Evolutionary conservation across 2,888 invertebrate genomes (phyloP).

Genomic region (Stenodema calcarata): DNA sequence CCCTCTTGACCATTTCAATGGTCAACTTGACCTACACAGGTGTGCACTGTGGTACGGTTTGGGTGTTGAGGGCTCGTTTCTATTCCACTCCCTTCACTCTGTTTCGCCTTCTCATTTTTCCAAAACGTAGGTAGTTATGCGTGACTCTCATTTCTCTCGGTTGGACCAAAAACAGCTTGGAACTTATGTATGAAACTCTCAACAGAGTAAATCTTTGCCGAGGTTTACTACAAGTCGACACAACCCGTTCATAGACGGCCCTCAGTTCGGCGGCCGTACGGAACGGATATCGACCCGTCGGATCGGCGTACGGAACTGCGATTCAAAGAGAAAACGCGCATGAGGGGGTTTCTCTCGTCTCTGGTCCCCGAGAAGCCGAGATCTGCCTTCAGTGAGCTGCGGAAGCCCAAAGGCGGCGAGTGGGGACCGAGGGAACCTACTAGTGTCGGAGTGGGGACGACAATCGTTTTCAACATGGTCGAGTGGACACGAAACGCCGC

Average conservation of each 20-base stretch:
- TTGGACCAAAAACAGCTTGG: no score
- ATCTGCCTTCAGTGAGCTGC: neutral
- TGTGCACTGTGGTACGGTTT: no score
- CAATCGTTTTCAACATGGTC: slow-evolving; percentile 21
- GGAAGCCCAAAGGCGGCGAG: neutral
- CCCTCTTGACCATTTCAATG: no score
- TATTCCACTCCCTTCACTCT: no score
- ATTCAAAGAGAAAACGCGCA: neutral
- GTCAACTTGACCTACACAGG: no score
- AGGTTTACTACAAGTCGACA: neutral
- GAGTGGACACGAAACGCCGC: slow-evolving; percentile 36
- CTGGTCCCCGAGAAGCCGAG: neutral
- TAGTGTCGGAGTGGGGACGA: neutral
- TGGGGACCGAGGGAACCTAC: neutral
- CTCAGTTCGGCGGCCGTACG: neutral
- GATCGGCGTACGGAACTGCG: neutral
- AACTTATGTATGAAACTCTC: no score
- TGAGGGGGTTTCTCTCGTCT: neutral
- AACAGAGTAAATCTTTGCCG: no score
- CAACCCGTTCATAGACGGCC: neutral
- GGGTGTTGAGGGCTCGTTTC: no score
- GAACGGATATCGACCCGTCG: neutral
- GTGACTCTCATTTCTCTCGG: no score
- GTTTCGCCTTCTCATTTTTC: no score
- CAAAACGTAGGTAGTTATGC: no score